Evolutionary conservation across 2,888 invertebrate genomes (phyloP).

Genomic region (Limulus polyphemus): DNA sequence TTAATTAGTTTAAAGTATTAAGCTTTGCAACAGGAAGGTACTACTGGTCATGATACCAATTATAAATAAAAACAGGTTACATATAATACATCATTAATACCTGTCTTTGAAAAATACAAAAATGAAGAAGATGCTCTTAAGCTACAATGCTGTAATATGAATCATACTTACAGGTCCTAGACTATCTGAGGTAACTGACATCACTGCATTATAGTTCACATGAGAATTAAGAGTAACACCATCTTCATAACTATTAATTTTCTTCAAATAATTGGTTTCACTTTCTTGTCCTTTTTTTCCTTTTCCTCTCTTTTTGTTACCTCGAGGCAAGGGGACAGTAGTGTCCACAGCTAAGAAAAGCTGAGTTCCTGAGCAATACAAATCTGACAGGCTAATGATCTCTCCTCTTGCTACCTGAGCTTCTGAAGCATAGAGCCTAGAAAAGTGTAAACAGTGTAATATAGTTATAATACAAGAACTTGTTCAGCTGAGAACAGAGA

Average conservation of each 20-base stretch:
- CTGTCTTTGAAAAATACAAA: no score
- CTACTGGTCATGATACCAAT: no score
- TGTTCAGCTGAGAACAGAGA: no score
- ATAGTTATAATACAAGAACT: no score
- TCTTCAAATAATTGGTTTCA: not conserved
- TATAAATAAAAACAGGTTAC: not conserved
- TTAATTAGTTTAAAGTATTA: no score
- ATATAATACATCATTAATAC: no score
- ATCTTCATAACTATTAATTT: not conserved
- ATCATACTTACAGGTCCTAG: conserved; percentile 15
- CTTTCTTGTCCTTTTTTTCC: not conserved
- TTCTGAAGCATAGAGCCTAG: conserved; percentile 45
- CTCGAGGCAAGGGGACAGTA: conserved; percentile 43
- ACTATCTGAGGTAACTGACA: conserved; percentile 9
- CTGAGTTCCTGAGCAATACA: conserved; percentile 47
- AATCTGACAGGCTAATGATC: conserved; percentile 44
- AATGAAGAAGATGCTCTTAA: no score
- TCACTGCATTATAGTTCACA: no score
- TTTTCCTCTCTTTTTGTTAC: conserved; percentile 4
- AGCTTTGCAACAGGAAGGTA: no score
- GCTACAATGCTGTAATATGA: not conserved
- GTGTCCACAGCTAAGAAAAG: conserved; percentile 50
- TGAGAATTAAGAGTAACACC: not conserved
- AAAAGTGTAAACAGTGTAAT: conserved; percentile 21
- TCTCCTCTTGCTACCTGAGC: conserved; percentile 44